Evolutionary conservation across 1,140 invertebrate species (phyloP), one percentile per base, ranked within the genome.

Genomic region (Dendrolimus punctatus): DNA sequence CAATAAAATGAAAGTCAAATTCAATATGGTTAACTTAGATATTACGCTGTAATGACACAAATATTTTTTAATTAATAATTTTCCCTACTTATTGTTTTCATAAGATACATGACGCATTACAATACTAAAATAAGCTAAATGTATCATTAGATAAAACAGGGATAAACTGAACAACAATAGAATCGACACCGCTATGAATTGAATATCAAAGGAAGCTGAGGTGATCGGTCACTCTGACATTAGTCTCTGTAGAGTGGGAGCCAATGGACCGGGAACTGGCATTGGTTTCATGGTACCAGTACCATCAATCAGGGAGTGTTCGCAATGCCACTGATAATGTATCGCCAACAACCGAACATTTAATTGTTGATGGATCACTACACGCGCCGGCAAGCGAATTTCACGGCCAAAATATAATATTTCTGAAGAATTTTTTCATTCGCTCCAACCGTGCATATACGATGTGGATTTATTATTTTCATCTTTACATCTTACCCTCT

Each of bases 301-400:
- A 52, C 68, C 70, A 85, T 85, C 82, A 74, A 83, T 85, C 78
- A 85, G 76, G 3, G 5, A 66, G 46, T 50, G 57, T 70, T 76
- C 65, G 68, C 68, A 73, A 65, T 70, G 65, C 60, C 51, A 55
- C 66, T 69, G 80, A 80, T 85, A 80, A 83, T 79, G 71, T 77
- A 76, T 76, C 73, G 71, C 67, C 70, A 80, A 83, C 80, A 76
- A 66, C 62, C 67, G 62, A 73, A 66, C 71, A 73, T 82, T 79
- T 84, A 85, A 84, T 85, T 84, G 79, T 73, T 85, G 80, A 85
- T 85, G 76, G 82, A 85, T 85, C 66, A 66, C 58, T 55, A 54
- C 53, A 62, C 60, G 45, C 63, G 55, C 60, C 57, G 65, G 66
- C 62, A 57, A 63, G 55, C 63, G 67, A 68, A 83, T 78, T 75